Evolutionary conservation across 1,140 invertebrate species (phyloP).

Genomic region (Diabrotica undecimpunctata): DNA sequence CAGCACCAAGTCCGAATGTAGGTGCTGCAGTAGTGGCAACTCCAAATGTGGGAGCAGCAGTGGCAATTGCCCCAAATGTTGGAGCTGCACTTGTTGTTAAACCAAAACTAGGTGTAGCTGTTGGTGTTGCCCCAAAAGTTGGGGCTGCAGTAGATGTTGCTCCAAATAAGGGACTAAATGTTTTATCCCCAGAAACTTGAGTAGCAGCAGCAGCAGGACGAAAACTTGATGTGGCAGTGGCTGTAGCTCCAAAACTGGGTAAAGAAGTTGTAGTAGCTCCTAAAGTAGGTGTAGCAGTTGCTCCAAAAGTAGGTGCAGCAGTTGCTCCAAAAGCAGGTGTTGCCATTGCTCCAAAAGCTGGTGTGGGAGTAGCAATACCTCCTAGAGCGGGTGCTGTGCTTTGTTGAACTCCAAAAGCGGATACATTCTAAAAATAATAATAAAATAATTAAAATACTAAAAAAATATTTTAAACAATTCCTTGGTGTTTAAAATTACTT

Average conservation of each 20-base stretch:
- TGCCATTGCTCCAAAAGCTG: conserved; percentile 11
- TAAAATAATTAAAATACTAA: too few relatives aligned
- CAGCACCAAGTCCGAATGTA: conserved; percentile 3
- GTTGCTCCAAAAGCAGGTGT: conserved; percentile 13
- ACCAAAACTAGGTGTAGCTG: conserved; percentile 4
- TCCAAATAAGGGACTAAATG: conserved; percentile 5
- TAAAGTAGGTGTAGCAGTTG: background rate
- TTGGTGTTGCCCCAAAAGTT: conserved; percentile 17
- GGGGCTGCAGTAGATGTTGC: conserved; percentile 17
- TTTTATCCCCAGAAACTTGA: too few relatives aligned
- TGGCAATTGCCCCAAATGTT: background rate
- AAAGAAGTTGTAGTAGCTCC: background rate
- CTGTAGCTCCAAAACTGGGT: conserved; percentile 15
- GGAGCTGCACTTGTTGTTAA: background rate
- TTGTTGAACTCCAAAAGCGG: too few relatives aligned
- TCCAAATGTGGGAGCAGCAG: background rate
- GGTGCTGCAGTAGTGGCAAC: background rate
- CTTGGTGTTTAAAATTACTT: too few relatives aligned
- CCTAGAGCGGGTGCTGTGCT: too few relatives aligned
- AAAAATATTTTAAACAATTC: too few relatives aligned
- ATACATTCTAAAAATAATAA: too few relatives aligned
- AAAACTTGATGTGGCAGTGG: background rate
- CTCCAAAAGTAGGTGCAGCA: conserved; percentile 4
- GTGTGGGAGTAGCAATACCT: conserved; percentile 7
- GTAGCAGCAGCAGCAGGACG: background rate